These are phyloP conservation scores for Ammodramus savannarum DNA, from an alignment of 2,113 vertebrate genomes.

Conservation along the genomic window DNA sequence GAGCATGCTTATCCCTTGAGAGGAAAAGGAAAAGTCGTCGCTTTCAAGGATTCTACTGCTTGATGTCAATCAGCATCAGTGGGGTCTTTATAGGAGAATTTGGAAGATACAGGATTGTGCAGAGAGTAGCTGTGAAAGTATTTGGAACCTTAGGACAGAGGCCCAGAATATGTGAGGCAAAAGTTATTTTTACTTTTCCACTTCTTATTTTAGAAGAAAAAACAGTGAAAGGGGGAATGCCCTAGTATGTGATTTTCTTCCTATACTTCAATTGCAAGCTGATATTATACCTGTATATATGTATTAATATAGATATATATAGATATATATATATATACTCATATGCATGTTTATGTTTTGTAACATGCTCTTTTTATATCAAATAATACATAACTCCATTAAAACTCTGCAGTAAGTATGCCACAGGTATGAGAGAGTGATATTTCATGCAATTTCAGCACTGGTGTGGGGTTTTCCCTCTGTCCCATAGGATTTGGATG, in stretches of 20 bases:
- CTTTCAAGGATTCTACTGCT: background rate
- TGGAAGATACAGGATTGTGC: background rate
- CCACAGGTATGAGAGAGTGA: background rate
- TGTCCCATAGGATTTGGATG: background rate
- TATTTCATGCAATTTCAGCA: background rate
- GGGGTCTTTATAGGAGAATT: background rate
- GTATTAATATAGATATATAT: too few species aligned
- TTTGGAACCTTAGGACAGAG: background rate
- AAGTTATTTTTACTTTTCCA: background rate
- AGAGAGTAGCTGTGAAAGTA: background rate
- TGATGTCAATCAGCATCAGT: background rate
- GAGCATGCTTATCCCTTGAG: background rate
- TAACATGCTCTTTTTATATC: background rate
- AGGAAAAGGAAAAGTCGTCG: background rate
- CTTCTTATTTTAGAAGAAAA: background rate
- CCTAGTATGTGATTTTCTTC: background rate
- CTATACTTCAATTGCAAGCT: background rate
- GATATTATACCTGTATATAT: background rate
- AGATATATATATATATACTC: too few species aligned
- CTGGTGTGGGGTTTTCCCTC: rapidly evolving
- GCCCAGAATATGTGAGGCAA: background rate
- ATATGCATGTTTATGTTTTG: background rate
- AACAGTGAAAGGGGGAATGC: background rate
- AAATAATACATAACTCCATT: background rate
- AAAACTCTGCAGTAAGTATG: background rate